Base-by-base conservation (phyloP, 2,797 vertebrate species). In the Sebastes minor region DNA sequence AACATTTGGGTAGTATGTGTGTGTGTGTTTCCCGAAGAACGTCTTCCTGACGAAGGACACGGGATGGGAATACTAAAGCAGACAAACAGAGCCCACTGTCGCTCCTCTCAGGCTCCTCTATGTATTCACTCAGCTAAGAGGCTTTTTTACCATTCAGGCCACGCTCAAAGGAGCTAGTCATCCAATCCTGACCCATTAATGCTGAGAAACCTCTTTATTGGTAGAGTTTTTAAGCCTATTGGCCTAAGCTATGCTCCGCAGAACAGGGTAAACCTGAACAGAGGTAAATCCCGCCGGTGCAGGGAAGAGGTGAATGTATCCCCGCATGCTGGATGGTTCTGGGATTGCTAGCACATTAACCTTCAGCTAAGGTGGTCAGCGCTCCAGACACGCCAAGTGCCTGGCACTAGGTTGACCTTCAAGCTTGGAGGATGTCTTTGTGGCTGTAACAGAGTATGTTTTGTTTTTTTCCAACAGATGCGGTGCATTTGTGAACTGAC, bases 81-180 rank as follows among this genome's bases (percentile, higher is more conserved):
- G 84, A 89, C 82, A 90, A 90, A 94, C 90, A 93, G 93, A 92
- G 92, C 82, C 85, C 89, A 91, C 91, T 92, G 93, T 94, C 89
- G 85, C 81, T 90, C 78, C 81, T 87, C 90, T 89, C 90, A 88
- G 88, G 85, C 88, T 90, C 85, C 92, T 95, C 95, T 95, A 92
- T 94, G 94, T 87, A 94, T 95, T 95, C 94, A 93, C 91, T 86
- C 74, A 76, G 93, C 89, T 92, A 93, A 94, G 91, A 93, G 91
- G 93, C 94, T 95, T 93, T 93, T 94, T 94, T 91, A 78, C 88
- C 92, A 93, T 94, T 94, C 93, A 94, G 90, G 87, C 93, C 92
- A 93, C 94, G 89, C 92, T 94, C 92, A 95, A 95, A 94, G 93
- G 87, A 93, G 88, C 89, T 92, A 94, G 91, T 95, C 94, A 94